Base-by-base conservation (phyloP, 2,113 vertebrate genomes). In the Pardalotus punctatus region DNA sequence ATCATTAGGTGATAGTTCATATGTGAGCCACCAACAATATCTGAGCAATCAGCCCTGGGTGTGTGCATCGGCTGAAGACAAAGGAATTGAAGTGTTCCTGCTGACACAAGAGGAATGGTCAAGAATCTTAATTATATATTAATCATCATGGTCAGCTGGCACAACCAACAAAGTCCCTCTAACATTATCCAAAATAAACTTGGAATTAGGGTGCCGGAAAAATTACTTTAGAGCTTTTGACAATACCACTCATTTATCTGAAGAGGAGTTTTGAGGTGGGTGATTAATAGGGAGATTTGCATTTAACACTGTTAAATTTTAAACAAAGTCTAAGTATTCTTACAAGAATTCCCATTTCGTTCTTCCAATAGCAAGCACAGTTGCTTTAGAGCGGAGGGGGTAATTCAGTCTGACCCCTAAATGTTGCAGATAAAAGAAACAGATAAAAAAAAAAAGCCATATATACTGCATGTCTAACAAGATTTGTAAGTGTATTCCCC, bases 101-200 rank as follows among this genome's bases (percentile, higher is more conserved):
- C 84, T 93, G 84, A 94, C 87, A 86, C 43, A 86, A 72, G 57
- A 91, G 73, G 84, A 91, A 80, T 94, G 9, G 4, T 88, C 90
- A 88, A 72, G 94, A 90, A 91, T 90, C 48, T 94, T 95, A 81
- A 95, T 90, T 69, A 45, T 72, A 27, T 81, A 84, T 92, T 95
- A 91, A 84, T 91, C 70, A 93, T 90, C 35, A 6, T 22, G 54
- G 67, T 85, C 87, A 90, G 40, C 36, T 95, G 88, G 71, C 78
- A 85, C 47, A 62, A 47, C 42, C 50, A 93, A 45, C 31, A 38
- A 54, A 57, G 22, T 58, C 45, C 23, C 51, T 65, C 61, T 72
- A 57, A 61, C 9, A 9, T 12, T 82, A 65, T 57, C 71, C 56
- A 87, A 93, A 93, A 85, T 80, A 79, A 94, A 85, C 81, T 82